These are phyloP conservation scores for Lepidochitona cinerea DNA, from an alignment of 2,888 invertebrate species.

Conservation along the genomic window DNA sequence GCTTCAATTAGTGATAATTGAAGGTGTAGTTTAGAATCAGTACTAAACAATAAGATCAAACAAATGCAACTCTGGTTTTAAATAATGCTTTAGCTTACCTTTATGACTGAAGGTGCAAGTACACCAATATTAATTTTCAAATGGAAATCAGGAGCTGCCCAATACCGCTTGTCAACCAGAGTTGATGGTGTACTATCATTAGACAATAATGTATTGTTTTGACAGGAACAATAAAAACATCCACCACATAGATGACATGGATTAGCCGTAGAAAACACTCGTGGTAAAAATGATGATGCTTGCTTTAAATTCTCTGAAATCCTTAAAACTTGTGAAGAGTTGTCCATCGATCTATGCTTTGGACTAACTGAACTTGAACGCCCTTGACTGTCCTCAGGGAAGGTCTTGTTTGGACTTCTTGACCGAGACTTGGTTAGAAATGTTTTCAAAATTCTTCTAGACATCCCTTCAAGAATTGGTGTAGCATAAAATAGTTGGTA, in stretches of 20 bases:
- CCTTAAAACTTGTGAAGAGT: background rate
- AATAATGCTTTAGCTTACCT: no score
- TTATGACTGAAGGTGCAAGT: background rate
- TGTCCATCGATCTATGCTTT: background rate
- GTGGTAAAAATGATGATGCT: background rate
- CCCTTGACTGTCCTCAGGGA: background rate
- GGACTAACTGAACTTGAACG: background rate
- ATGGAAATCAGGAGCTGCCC: background rate
- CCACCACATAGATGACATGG: conserved; percentile 1
- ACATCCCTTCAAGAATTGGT: no score
- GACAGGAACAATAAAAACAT: background rate
- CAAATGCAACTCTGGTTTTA: no score
- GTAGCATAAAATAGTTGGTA: no score
- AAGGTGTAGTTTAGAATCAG: no score
- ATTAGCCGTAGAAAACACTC: background rate
- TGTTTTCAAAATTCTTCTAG: background rate
- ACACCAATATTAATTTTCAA: background rate
- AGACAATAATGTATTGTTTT: background rate
- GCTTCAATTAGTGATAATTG: no score
- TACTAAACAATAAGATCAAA: no score
- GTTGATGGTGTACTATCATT: background rate
- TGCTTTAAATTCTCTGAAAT: background rate
- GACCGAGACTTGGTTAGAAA: background rate
- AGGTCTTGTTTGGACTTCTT: background rate
- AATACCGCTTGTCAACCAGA: background rate